Base-by-base conservation (phyloP, 2,113 vertebrate genomes). In the Malurus alboscapulatus region DNA sequence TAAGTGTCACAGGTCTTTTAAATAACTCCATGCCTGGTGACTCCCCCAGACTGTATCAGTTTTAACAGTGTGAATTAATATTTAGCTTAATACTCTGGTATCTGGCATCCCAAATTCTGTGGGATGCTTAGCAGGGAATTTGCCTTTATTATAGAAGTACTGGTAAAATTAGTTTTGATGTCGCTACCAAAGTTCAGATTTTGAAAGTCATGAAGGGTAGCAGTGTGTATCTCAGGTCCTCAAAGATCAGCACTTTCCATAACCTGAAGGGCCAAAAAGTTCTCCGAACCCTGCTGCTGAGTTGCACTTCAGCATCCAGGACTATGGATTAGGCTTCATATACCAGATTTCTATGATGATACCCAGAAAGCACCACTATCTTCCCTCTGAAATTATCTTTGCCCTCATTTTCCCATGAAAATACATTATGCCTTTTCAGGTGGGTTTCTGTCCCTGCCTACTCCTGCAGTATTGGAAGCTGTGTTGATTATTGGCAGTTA, bases 151-250 rank as follows among this genome's bases (percentile, higher is more conserved):
- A 30, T 54, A 68, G 30, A 79, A 63, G 2, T 50, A 61, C 10
- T 30, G 14, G 8, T 42, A 78, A 59, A 67, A 51, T 32, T 19
- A 7, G 6, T 71, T 78, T 81, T 61, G 24, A 29, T 62, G 13
- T 9, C 1, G 0, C 3, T 1, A 78, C 5, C 3, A 2, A 81
- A 71, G 32, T 75, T 82, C 25, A 47, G 14, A 59, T 74, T 22
- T 58, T 84, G 17, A 50, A 81, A 58, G 32, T 19, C 59, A 54
- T 1, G 2, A 44, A 45, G 21, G 25, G 6, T 15, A 24, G 32
- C 63, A 27, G 5, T 6, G 18, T 22, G 11, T 36, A 77, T 24
- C 14, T 61, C 50, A 50, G 22, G 16, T 47, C 38, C 84, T 16
- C 5, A 16, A 51, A 7, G 27, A 55, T 59, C 14, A 13, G 4